These are phyloP conservation scores for Acanthosepion pharaonis DNA, from an alignment of 2,888 invertebrate species.

Conservation along the genomic window DNA sequence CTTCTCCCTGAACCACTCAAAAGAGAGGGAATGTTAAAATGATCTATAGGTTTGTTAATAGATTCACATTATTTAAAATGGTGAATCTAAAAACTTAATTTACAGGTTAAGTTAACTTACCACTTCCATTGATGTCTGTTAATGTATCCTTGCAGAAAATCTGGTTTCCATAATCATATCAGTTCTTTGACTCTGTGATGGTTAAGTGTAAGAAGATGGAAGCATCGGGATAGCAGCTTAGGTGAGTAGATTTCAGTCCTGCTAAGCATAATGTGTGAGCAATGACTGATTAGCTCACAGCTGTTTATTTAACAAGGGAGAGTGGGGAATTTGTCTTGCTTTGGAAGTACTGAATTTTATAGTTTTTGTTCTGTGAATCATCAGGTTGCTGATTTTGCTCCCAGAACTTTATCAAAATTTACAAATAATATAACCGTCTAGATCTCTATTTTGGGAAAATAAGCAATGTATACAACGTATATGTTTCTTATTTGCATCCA, in stretches of 20 bases:
- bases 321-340: neutral
- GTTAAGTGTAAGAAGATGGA: neutral
- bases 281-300: neutral
- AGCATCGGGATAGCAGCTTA: neutral
- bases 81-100: neutral
- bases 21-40: no score
- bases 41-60: no score
- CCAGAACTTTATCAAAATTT: no score
- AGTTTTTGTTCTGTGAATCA: no score
- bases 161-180: conserved; percentile 33
- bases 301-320: neutral
- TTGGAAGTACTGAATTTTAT: neutral
- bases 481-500: neutral
- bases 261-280: conserved; percentile 24
- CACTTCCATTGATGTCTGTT: neutral
- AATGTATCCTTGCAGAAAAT: neutral
- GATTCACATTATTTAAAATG: no score
- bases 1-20: no score
- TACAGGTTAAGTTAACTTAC: neutral
- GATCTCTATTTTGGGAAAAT: neutral
- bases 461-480: neutral
- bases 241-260: neutral
- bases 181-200: neutral
- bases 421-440: neutral
- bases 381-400: no score